Percentiles rank a stretch among this genome's conserved stretches.
Conservation (phyloP, 64 coral and sea anemone species). For the Exaiptasia diaphana region DNA sequence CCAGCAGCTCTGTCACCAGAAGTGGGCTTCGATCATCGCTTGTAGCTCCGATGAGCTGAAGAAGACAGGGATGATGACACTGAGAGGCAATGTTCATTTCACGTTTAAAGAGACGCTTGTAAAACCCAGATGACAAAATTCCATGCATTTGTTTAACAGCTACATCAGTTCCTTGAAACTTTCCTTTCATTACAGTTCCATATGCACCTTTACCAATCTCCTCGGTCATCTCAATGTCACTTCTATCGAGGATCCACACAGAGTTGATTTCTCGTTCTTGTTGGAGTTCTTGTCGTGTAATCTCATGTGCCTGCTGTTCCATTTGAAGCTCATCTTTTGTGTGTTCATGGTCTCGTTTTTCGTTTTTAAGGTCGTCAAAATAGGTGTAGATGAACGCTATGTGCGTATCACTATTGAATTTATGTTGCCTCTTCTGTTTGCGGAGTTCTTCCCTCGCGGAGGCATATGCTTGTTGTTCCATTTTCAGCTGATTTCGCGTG, state of each 20-base stretch:
- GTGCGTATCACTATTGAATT: too few relatives aligned
- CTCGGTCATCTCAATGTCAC: conserved; percentile 36
- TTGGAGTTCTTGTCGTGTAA: too few relatives aligned
- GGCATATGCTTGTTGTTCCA: too few relatives aligned
- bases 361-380: too few relatives aligned
- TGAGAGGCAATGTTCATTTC: conserved; percentile 63
- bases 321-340: too few relatives aligned
- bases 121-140: conserved; percentile 36
- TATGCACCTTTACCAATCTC: conserved; percentile 48
- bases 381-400: too few relatives aligned
- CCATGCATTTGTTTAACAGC: conserved; percentile 71
- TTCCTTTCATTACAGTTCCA: conserved; percentile 16
- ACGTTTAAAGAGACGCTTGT: conserved; percentile 50
- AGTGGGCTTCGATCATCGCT: conserved; percentile 34
- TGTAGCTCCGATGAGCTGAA: conserved; percentile 45
- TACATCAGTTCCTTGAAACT: conserved; percentile 56
- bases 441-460: too few relatives aligned
- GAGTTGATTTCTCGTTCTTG: too few relatives aligned
- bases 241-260: conserved; percentile 15
- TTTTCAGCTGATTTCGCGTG: too few relatives aligned
- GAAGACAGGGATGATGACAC: conserved; percentile 55
- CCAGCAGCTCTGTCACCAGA: conserved; percentile 41
- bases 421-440: too few relatives aligned
- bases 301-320: too few relatives aligned
- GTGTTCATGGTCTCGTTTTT: too few relatives aligned